A percentile compares a stretch with the other conserved stretches of the same genome.
Conservation (phyloP, 1,140 invertebrate genomes). For the Neuroterus valhalla region DNA sequence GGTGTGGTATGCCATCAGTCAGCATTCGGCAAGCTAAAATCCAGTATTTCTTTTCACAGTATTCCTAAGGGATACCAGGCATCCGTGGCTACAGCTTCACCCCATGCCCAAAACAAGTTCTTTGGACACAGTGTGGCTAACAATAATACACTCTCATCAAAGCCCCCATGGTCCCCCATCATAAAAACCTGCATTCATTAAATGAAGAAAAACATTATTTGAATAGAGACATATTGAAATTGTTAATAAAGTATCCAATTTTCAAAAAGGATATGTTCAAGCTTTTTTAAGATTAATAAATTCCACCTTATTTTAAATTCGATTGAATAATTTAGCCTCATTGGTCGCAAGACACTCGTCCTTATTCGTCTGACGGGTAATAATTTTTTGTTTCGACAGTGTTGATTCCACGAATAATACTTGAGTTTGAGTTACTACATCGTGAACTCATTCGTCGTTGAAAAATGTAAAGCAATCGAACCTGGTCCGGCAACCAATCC, state of each 20-base stretch:
- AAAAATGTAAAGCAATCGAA: conserved; percentile 32
- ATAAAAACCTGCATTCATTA: neutral
- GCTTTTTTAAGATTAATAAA: neutral
- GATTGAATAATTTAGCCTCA: conserved; percentile 19
- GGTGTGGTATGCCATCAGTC: conserved; percentile 4
- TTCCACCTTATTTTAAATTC: conserved; percentile 17
- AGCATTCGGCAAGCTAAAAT: neutral
- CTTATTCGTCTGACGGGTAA: conserved; percentile 12
- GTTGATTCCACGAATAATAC: conserved; percentile 21
- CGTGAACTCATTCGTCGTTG: conserved; percentile 1
- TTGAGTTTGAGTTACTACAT: conserved; percentile 29
- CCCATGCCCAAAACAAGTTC: conserved; percentile 11
- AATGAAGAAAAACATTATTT: neutral
- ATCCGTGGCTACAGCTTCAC: conserved; percentile 12
- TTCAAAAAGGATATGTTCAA: neutral
- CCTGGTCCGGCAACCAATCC: conserved; percentile 37
- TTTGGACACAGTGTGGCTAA: neutral
- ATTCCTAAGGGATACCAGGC: conserved; percentile 7
- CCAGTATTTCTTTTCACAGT: conserved; percentile 18
- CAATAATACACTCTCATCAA: neutral
- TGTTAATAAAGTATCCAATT: neutral
- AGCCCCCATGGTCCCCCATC: too few relatives aligned
- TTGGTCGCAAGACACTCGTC: neutral
- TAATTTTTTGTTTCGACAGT: conserved; percentile 10
- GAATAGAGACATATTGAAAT: neutral